Evolutionary conservation across 2,888 invertebrate species (phyloP), one percentile per base, ranked within the genome.

Genomic region (Chouioia cunea): DNA sequence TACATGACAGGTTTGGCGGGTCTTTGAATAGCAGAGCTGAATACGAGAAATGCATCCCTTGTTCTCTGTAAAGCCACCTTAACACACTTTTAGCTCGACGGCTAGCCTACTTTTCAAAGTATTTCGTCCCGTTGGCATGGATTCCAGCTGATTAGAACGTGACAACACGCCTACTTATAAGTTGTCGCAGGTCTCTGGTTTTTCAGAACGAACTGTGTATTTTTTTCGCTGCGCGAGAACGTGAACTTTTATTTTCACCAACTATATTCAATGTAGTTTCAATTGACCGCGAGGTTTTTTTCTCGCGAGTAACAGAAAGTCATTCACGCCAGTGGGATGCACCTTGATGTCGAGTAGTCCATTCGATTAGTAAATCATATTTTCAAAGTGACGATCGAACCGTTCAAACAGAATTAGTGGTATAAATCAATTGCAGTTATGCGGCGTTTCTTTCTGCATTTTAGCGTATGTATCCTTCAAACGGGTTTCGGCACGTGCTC

Each of bases 121-220:
- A 70, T 70, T 66, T 70, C 67, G 48, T 52, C 50, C 54, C 66
- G 52, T 64, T 63, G 72, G 64, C 56, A 53, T 58, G 62, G 62
- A 69, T 63, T 69, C 63, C 57, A 53, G 50, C 52, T 73, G 69
- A 69, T 69, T 69, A 69, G 69, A 36, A 12, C 10, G 10, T 1
- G 36, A 10, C 36, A 1, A 10, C 36, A 36, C 36, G 36, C 36
- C 10, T 12, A 36, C 36, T 36, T 27, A 27, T 27, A 65, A 70
- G 60, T 43, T 58, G 53, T 18, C 22, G 57, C 43, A 52, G 4
- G 58, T 53, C 36, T 64, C n/a, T 22, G 48, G 47, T 58, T 48
- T 43, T 23, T 58, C 6, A 10, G 48, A 65, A 65, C 46, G 50
- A 53, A 52, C 50, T 22, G 36, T 52, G 53, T 46, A 46, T 53